Percentiles rank a stretch among this genome's conserved stretches.
Evolutionary conservation across 2,888 invertebrate species (phyloP).

Genomic region (Tryphoninae sp.): DNA sequence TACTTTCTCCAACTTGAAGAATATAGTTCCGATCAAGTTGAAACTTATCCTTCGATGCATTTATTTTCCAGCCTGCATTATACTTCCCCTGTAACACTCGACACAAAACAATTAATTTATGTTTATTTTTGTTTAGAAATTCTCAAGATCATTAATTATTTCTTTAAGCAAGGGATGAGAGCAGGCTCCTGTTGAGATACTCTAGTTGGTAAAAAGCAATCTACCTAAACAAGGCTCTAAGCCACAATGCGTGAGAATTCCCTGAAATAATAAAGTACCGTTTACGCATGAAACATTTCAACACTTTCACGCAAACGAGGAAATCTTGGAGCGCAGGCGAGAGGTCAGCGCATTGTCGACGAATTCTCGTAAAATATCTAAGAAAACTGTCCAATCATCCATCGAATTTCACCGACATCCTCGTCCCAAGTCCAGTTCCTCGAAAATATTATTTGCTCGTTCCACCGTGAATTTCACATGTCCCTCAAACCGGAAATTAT

Average conservation of each 20-base stretch:
- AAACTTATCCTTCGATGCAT: too few relatives aligned
- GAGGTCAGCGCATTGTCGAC: neutral
- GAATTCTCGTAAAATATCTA: conserved; percentile 16
- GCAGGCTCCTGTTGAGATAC: neutral
- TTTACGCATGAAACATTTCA: conserved; percentile 13
- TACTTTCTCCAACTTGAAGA: too few relatives aligned
- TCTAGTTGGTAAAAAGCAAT: neutral
- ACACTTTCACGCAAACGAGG: conserved; percentile 26
- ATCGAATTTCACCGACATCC: conserved; percentile 16
- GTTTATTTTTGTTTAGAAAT: too few relatives aligned
- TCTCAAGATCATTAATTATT: too few relatives aligned
- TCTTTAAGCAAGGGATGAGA: too few relatives aligned
- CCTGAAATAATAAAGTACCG: neutral
- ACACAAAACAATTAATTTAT: too few relatives aligned
- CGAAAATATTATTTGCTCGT: neutral
- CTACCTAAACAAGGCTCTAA: neutral
- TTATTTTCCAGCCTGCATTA: too few relatives aligned
- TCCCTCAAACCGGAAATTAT: conserved; percentile 28
- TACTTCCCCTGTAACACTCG: too few relatives aligned
- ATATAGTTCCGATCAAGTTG: too few relatives aligned
- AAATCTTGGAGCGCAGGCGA: neutral
- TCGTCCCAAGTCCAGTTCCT: neutral
- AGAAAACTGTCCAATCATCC: conserved; percentile 23
- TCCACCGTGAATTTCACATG: neutral
- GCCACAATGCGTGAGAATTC: neutral